Base-by-base conservation (phyloP, 2,888 invertebrate species). In the Chromoteleia sp. region DNA sequence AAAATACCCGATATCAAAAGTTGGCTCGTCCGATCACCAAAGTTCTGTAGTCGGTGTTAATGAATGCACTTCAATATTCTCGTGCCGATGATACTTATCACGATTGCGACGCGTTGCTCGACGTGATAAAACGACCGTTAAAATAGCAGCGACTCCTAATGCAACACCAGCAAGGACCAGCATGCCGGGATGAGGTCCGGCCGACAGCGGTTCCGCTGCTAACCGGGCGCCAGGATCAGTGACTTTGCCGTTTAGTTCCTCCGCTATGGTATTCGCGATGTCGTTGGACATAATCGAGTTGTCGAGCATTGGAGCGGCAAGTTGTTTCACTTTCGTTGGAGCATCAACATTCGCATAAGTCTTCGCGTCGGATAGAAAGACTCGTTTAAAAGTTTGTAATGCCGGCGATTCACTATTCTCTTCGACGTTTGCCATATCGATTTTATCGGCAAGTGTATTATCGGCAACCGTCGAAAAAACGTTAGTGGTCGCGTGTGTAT, bases 41-140 rank as follows among this genome's bases (percentile, higher is more conserved):
- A 95, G 92, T 87, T 95, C 95, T 52, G 94, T 93, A 59, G 95
- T 94, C 73, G 94, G 94, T 36, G 93, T 92, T 83, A 93, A 86
- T 83, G 92, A 92, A 86, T 92, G 92, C 90, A 95, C 95, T 91
- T 95, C 95, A 92, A 95, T 93, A 85, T 93, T 92, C 78, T 93
- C 92, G 50, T 88, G 87, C 45, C 84, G 83, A 61, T 91, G 89
- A 52, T 88, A 88, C 78, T 85, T 87, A 81, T 87, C 90, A 83
- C 87, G 89, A 25, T 87, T 87, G 76, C 86, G 86, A 36, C 87
- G 86, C 2, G 86, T 90, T 7, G 91, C 91, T n/a, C 92, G 91
- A 80, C 92, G 91, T 10, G 92, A 92, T 8, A 92, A 89, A 6
- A 93, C 89, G 58, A 92, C 89, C 5, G 92, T 92, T 19, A 94